phyloP scores from a whole-genome alignment of 2,113 vertebrate genomes.

The Peromyscus californicus region DNA sequence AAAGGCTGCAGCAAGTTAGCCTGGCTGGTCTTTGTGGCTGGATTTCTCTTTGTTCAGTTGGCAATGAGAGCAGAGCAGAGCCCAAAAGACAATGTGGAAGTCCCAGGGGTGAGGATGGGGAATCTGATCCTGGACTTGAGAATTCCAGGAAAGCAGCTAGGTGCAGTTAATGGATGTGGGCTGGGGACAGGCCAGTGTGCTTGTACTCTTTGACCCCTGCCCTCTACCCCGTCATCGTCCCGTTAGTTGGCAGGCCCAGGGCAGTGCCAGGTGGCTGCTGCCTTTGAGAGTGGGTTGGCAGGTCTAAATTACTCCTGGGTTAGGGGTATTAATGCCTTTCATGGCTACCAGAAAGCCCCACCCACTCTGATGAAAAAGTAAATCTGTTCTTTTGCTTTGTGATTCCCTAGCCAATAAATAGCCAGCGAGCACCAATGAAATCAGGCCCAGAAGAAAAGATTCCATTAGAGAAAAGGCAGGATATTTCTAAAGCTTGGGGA shows the following conservation, averaged over 20 bases:
- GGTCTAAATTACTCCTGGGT: background rate
- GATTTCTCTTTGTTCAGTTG: constrained; percentile 68
- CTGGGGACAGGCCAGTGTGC: accelerated
- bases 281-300: background rate
- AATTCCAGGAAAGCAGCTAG: background rate
- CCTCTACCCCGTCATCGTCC: background rate
- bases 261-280: background rate
- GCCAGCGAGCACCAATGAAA: background rate
- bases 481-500: background rate
- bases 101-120: background rate
- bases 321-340: background rate
- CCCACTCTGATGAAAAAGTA: background rate
- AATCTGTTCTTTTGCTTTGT: background rate
- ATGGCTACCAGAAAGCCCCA: background rate
- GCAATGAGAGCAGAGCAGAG: constrained; percentile 62
- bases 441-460: constrained; percentile 43
- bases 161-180: background rate
- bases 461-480: background rate
- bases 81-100: constrained; percentile 33
- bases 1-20: constrained; percentile 9
- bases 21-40: constrained; percentile 25
- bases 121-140: constrained; percentile 5
- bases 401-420: background rate
- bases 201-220: background rate
- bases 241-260: background rate